Evolutionary conservation across 2,888 invertebrate species (phyloP).

Genomic region (Tethea ocularis): DNA sequence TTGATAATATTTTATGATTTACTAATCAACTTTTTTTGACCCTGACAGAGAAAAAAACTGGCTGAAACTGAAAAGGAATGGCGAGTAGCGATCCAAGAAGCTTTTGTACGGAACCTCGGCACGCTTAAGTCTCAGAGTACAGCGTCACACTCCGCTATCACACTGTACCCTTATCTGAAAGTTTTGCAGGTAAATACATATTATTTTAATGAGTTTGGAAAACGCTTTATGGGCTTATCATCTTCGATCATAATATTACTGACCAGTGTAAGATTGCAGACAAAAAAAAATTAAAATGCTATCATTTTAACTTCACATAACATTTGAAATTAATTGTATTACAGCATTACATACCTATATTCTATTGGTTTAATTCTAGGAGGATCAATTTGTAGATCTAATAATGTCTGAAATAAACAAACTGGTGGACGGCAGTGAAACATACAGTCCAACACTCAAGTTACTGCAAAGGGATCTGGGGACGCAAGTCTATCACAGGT

Average conservation of each 20-base stretch:
- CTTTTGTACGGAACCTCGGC: constrained; percentile 88
- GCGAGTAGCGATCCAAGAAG: constrained; percentile 84
- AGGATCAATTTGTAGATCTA: constrained; percentile 84
- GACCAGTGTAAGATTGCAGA: no score
- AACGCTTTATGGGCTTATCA: no score
- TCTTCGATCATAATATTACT: no score
- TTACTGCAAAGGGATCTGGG: constrained; percentile 88
- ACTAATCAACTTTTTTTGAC: background rate
- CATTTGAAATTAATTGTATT: no score
- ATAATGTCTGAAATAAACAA: constrained; percentile 88
- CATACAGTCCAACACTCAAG: constrained; percentile 88
- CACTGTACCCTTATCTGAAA: constrained; percentile 89
- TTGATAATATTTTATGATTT: no score
- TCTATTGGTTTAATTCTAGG: constrained; percentile 45
- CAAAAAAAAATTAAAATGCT: no score
- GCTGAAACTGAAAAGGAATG: constrained; percentile 86
- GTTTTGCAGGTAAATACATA: constrained; percentile 78
- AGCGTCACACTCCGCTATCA: constrained; percentile 81
- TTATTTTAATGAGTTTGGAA: no score
- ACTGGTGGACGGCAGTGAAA: constrained; percentile 90
- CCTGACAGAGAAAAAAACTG: constrained; percentile 85
- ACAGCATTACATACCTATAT: no score
- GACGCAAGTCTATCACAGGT: constrained; percentile 86
- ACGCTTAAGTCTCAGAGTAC: constrained; percentile 85
- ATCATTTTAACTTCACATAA: no score